Conservation (phyloP, 1,140 invertebrate genomes). For the Drosophila insularis region DNA sequence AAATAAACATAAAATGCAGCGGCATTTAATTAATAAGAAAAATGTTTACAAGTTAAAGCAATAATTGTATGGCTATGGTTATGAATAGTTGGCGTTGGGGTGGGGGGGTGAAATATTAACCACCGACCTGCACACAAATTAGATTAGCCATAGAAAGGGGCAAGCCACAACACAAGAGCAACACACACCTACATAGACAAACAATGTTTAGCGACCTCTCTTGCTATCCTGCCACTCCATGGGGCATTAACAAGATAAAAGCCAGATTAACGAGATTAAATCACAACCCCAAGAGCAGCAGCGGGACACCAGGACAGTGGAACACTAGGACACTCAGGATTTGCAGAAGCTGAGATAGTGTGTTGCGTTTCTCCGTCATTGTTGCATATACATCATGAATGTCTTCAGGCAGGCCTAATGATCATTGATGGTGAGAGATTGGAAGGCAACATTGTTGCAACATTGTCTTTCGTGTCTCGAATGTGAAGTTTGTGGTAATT, state of each 20-base stretch:
- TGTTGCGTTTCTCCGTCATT: background rate
- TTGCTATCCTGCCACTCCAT: constrained; percentile 11
- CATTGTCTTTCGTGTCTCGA: constrained; percentile 48
- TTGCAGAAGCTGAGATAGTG: constrained; percentile 5
- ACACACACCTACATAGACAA: no score
- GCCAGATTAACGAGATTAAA: constrained; percentile 75
- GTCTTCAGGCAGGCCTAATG: constrained; percentile 42
- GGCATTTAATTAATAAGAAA: constrained; percentile 71
- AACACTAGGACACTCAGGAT: background rate
- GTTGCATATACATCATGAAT: constrained; percentile 47
- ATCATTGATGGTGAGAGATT: constrained; percentile 39
- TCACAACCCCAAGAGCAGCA: constrained; percentile 29
- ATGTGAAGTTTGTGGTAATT: constrained; percentile 44
- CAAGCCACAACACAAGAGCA: background rate
- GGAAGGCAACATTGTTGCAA: constrained; percentile 27
- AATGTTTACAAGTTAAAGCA: constrained; percentile 9
- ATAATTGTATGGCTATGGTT: constrained; percentile 30
- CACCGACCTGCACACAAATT: constrained; percentile 58
- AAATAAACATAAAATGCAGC: constrained; percentile 56
- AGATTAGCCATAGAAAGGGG: constrained; percentile 48
- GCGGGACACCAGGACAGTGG: no score
- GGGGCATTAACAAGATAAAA: constrained; percentile 70
- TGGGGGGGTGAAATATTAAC: background rate
- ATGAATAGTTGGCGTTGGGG: background rate
- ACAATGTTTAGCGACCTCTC: background rate